Evolutionary conservation across 2,797 vertebrate genomes (phyloP), one percentile per base, ranked within the genome.

Genomic region (Sciurus carolinensis): DNA sequence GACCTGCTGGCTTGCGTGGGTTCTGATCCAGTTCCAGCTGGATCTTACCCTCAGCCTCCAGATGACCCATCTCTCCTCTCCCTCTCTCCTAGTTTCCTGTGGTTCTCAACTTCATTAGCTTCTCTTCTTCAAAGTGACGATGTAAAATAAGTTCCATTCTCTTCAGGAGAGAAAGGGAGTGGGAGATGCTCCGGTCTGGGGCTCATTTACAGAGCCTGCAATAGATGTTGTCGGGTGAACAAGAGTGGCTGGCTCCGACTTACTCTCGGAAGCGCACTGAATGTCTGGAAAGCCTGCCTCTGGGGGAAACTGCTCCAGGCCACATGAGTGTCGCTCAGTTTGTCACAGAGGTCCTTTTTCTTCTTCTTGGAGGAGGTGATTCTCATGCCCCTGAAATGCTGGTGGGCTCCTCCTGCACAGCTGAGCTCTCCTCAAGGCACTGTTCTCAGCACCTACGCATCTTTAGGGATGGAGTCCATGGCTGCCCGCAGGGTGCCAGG

Each of bases 401-500:
- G 9, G 66, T 17, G 36, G 64, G 28, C 24, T 62, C 52, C 14
- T 50, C 47, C 22, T 18, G n/a, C 44, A 15, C 15, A 39, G 12
- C 9, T 3, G 47, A 28, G 8, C 22, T 67, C 14, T 62, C 12
- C 13, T 26, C 1, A 5, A 50, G 42, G 17, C 4, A 1, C 4
- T 1, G 2, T 17, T 36, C 17, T 71, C 42, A 1, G 14, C 4
- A 33, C 5, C 30, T 36, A 4, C 1, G 15, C 17, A 64, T 15
- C 80, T 69, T 54, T 22, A 33, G 62, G 33, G 28, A 33, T 22
- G 7, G 22, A 57, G 75, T 39, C 8, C 6, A 14, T 4, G 44
- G 59, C 69, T n/a, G 14, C 24, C 44, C 11, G 3, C 0, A 6
- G 36, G 71, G 50, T 52, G 14, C 81, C 1, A 0, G 8, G 54